Conservation (phyloP, 2,888 invertebrate genomes). For the Podotricha telesiphe region DNA sequence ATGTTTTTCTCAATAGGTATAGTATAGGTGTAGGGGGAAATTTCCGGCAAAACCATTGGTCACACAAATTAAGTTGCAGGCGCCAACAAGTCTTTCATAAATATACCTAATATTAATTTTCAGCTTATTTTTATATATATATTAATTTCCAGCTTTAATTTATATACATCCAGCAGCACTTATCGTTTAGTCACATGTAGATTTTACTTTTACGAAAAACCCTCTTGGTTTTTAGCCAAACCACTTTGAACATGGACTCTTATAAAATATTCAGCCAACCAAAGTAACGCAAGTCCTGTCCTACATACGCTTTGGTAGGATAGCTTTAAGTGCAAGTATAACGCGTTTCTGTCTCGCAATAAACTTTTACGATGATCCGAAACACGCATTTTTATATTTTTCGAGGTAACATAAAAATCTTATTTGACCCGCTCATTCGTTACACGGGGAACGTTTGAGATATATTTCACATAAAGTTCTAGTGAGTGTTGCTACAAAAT, state of each 20-base stretch:
- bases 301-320: conserved; percentile 37
- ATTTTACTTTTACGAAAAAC: neutral
- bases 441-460: conserved; percentile 32
- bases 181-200: conserved; percentile 10
- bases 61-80: no score
- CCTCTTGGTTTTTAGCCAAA: conserved; percentile 12
- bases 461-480: conserved; percentile 31
- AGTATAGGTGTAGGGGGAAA: no score
- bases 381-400: conserved; percentile 48
- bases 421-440: conserved; percentile 42
- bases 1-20: no score
- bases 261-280: conserved; percentile 36
- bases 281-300: conserved; percentile 24
- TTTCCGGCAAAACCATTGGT: no score
- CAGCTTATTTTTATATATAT: neutral
- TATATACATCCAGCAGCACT: conserved; percentile 1
- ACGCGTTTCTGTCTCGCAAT: conserved; percentile 48
- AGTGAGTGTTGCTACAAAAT: conserved; percentile 16
- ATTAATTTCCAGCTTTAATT: neutral
- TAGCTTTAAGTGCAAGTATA: conserved; percentile 47
- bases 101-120: no score
- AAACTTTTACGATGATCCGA: conserved; percentile 50
- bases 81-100: no score
- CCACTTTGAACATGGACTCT: conserved; percentile 22
- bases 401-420: conserved; percentile 46